Conservation (phyloP, 2,888 invertebrate species). For the Euplexia lucipara region DNA sequence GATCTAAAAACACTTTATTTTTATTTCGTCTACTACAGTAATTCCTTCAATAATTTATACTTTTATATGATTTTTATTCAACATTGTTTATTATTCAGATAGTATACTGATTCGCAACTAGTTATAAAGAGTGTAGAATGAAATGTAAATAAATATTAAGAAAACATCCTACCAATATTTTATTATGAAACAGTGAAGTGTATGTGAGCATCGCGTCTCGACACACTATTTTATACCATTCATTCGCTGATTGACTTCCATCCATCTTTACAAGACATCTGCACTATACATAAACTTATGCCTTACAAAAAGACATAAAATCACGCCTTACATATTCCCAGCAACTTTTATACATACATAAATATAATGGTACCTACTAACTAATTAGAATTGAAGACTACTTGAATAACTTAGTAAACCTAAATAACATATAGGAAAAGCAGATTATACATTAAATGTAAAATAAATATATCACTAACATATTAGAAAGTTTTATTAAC, state of each 20-base stretch:
- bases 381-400: conserved; percentile 2
- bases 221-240: conserved; percentile 1
- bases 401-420: neutral
- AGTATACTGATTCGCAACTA: conserved; percentile 5
- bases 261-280: neutral
- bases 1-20: neutral
- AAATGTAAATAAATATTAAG: conserved; percentile 32
- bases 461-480: conserved; percentile 54
- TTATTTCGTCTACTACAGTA: conserved; percentile 1
- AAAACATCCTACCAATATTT: conserved; percentile 17
- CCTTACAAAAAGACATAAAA: too few relatives aligned
- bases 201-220: neutral
- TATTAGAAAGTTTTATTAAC: conserved; percentile 26
- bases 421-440: conserved; percentile 11
- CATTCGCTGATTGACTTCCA: neutral
- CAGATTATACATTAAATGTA: conserved; percentile 11
- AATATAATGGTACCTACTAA: conserved; percentile 1
- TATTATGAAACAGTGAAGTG: neutral
- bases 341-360: neutral
- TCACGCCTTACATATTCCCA: too few relatives aligned
- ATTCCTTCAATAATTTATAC: conserved; percentile 10
- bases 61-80: conserved; percentile 5
- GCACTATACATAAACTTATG: too few relatives aligned
- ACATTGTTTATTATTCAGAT: neutral
- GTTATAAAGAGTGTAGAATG: conserved; percentile 2